phyloP scores from a whole-genome alignment of 2,888 invertebrate genomes.

The Agrotis puta region DNA sequence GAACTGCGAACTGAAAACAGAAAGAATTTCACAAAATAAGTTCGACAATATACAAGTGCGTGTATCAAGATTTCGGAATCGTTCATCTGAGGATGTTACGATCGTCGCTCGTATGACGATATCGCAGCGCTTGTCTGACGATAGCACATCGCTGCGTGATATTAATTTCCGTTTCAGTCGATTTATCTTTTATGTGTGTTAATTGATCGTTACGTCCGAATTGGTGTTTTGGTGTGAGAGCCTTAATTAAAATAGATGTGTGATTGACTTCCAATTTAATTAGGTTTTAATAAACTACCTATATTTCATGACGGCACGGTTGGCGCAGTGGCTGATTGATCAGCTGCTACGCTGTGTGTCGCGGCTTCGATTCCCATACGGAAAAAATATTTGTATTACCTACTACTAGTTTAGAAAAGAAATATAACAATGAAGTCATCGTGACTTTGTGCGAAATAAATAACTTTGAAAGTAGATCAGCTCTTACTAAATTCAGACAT shows the following conservation, averaged over 20 bases:
- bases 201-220: slow-evolving; percentile 48
- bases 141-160: slow-evolving; percentile 54
- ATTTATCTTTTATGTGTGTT: slow-evolving; percentile 57
- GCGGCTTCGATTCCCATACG: no score
- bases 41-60: slow-evolving; percentile 37
- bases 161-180: slow-evolving; percentile 62
- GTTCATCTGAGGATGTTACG: slow-evolving; percentile 8
- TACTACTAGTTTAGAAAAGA: not conserved
- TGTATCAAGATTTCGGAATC: slow-evolving; percentile 57
- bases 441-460: not conserved
- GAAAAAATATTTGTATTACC: no score
- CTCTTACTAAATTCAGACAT: not conserved
- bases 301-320: no score
- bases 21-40: slow-evolving; percentile 21
- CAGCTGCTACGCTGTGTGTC: no score
- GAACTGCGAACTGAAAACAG: no score
- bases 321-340: no score
- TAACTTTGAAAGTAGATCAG: no score
- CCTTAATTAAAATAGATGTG: slow-evolving; percentile 18
- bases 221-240: slow-evolving; percentile 21
- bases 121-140: slow-evolving; percentile 37
- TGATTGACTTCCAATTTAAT: slow-evolving; percentile 17
- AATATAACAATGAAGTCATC: not conserved
- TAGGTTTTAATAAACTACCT: not conserved
- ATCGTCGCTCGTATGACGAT: slow-evolving; percentile 17